A percentile compares a stretch with the other conserved stretches of the same genome.
Conservation (phyloP, 2,888 invertebrate genomes). For the Proisotoma minuta region DNA sequence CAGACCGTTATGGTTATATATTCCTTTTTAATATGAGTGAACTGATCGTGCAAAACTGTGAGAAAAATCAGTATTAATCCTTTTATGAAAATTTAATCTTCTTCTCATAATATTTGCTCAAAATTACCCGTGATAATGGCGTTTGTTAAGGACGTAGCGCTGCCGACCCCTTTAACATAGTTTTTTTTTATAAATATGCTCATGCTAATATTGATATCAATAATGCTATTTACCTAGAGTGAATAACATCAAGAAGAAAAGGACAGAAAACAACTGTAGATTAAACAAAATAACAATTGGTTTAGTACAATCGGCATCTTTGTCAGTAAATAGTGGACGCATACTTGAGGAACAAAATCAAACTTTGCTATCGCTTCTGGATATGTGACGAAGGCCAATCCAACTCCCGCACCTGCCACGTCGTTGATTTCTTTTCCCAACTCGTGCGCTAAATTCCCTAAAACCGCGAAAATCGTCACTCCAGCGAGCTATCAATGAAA, state of each 20-base stretch:
- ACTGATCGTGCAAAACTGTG: not conserved
- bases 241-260: not conserved
- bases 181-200: too few relatives aligned
- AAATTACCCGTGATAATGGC: not conserved
- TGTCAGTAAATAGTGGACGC: not conserved
- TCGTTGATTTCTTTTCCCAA: slow-evolving; percentile 58
- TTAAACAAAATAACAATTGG: not conserved
- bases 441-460: slow-evolving; percentile 69
- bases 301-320: not conserved
- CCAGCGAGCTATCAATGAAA: too few relatives aligned
- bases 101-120: too few relatives aligned
- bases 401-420: slow-evolving; percentile 52
- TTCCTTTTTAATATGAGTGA: not conserved
- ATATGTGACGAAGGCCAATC: slow-evolving; percentile 52
- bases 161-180: not conserved
- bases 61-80: too few relatives aligned
- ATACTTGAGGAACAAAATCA: slow-evolving; percentile 24
- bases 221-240: not conserved
- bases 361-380: slow-evolving; percentile 66
- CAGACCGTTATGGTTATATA: not conserved
- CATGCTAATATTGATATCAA: too few relatives aligned
- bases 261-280: not conserved
- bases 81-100: too few relatives aligned
- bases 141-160: not conserved
- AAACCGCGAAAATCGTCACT: slow-evolving; percentile 52